Evolutionary conservation across 2,888 invertebrate genomes (phyloP).

Genomic region (Homarus gammarus): DNA sequence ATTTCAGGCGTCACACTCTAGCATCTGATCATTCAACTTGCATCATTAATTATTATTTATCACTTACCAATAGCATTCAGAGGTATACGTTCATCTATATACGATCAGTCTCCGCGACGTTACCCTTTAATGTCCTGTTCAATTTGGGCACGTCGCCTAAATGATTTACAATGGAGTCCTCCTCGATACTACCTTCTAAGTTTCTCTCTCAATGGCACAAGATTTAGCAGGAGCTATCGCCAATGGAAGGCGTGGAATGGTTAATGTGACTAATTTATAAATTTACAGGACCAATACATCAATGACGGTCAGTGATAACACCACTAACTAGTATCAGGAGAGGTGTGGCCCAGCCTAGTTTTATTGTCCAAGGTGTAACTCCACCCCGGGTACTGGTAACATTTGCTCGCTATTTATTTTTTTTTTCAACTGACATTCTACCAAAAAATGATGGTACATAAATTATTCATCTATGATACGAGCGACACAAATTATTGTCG

Average conservation of each 20-base stretch:
- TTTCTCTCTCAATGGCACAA: neutral
- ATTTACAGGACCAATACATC: conserved; percentile 1
- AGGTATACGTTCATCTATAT: conserved; percentile 46
- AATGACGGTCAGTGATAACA: neutral
- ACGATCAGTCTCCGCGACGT: conserved; percentile 44
- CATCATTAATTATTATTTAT: conserved; percentile 67
- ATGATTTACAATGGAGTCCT: conserved; percentile 19
- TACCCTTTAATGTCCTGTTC: conserved; percentile 5
- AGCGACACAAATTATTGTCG: too few species aligned
- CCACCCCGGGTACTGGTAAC: neutral
- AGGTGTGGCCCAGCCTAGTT: neutral
- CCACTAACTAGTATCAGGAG: neutral
- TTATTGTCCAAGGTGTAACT: neutral
- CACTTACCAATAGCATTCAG: conserved; percentile 64
- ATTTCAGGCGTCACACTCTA: conserved; percentile 65
- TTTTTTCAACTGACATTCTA: too few species aligned
- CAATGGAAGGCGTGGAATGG: neutral
- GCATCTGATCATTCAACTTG: conserved; percentile 63
- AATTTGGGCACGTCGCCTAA: neutral
- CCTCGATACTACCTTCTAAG: neutral
- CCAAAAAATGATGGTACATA: too few species aligned
- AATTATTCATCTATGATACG: too few species aligned
- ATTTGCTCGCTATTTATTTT: too few species aligned
- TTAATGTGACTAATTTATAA: neutral
- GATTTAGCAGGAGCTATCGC: neutral